Evolutionary conservation across 2,888 invertebrate species (phyloP).

Genomic region (Cybosia mesomella): DNA sequence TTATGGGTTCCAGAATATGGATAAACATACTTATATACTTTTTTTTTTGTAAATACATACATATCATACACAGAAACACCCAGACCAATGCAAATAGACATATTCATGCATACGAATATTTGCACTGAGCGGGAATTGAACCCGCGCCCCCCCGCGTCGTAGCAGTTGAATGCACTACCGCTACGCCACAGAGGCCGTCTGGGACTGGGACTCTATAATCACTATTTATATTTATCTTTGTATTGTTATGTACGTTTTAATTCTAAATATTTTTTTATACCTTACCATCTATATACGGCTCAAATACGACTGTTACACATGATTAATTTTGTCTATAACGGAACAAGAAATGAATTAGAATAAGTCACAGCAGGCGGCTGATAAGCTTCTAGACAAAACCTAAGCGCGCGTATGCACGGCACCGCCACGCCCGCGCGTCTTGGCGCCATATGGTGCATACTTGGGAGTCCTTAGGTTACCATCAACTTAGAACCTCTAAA

Average conservation of each 20-base stretch:
- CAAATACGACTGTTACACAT: neutral
- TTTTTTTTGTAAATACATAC: no score
- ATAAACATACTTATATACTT: no score
- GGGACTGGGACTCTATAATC: no score
- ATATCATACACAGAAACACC: no score
- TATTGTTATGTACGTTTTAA: neutral
- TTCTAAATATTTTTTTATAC: neutral
- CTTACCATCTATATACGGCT: neutral
- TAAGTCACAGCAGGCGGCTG: constrained; percentile 1
- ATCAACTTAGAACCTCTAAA: neutral
- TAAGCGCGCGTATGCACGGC: neutral
- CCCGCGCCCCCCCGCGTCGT: no score
- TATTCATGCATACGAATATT: no score
- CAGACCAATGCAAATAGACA: no score
- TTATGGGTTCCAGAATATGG: no score
- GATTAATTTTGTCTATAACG: neutral
- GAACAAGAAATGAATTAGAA: neutral
- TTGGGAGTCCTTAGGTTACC: neutral
- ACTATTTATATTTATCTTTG: neutral
- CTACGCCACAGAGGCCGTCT: no score
- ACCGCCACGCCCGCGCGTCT: neutral
- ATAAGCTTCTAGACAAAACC: neutral
- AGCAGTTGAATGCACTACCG: no score
- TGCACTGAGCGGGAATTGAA: no score
- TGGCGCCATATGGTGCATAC: neutral